These are phyloP conservation scores for Lepeophtheirus nordmannii DNA, from an alignment of 2,888 invertebrate species.

Conservation along the genomic window DNA sequence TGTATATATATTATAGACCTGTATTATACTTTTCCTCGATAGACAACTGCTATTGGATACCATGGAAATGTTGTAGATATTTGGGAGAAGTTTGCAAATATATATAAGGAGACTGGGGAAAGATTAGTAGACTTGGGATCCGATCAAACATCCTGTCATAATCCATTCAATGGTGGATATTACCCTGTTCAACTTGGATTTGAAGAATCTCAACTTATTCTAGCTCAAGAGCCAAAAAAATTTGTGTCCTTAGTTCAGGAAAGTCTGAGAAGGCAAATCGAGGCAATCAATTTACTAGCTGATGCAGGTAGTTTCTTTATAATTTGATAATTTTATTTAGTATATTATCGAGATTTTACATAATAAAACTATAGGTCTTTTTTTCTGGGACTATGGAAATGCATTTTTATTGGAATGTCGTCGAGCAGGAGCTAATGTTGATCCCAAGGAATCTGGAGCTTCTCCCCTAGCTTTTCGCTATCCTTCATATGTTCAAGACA, in stretches of 20 bases:
- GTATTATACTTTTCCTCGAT: conserved; percentile 28
- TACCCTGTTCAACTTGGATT: conserved; percentile 41
- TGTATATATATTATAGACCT: too few relatives aligned
- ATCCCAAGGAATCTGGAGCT: conserved; percentile 27
- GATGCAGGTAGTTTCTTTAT: conserved; percentile 26
- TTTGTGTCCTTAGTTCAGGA: conserved; percentile 41
- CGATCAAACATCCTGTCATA: conserved; percentile 47
- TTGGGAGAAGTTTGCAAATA: conserved; percentile 37
- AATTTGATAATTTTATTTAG: neutral
- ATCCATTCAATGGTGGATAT: conserved; percentile 45
- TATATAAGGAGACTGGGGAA: conserved; percentile 34
- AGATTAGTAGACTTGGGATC: conserved; percentile 44
- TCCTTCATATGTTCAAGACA: conserved; percentile 47
- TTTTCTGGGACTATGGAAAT: conserved; percentile 49
- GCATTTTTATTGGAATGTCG: conserved; percentile 46
- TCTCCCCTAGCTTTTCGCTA: conserved; percentile 33
- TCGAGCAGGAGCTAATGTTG: conserved; percentile 41
- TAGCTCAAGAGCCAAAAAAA: conserved; percentile 38
- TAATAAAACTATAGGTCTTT: conserved; percentile 26
- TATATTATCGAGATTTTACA: too few relatives aligned
- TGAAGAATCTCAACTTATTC: conserved; percentile 38
- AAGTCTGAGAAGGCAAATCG: conserved; percentile 42
- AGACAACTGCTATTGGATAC: conserved; percentile 42
- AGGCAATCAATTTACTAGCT: conserved; percentile 41
- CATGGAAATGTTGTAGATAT: conserved; percentile 39